Evolutionary conservation across 2,797 vertebrate species (phyloP), one percentile per base, ranked within the genome.

Genomic region (Erpetoichthys calabaricus): DNA sequence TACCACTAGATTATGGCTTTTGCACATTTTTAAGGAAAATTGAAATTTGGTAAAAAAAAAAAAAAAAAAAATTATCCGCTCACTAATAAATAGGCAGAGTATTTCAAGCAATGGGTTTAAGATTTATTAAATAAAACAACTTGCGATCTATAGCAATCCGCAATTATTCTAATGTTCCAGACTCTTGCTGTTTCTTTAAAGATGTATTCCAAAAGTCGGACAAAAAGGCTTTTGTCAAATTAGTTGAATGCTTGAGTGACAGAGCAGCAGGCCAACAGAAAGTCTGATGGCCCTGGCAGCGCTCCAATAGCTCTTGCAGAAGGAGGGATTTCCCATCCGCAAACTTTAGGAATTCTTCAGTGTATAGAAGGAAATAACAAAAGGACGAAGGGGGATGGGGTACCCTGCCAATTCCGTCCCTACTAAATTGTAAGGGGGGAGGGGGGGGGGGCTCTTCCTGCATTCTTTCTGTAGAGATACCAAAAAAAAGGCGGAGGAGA

Each of bases 381-480:
- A 56, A 60, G 54, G 64, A 55, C 58, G 60, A 58, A 53, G 55
- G 25, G 42, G 53, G 61, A 25, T 25, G 25, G 25, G 25, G 25
- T 25, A 25, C 25, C 25, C 25, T 25, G 25, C 25, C 25, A 25
- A 25, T 25, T 25, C 25, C 25, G 25, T 25, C 25, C 25, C 25
- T 25, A 25, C 25, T 25, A 25, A 25, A 25, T 25, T 25, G 25
- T 25, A 25, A 25, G 2, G 25, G 25, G 25, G 63, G 57, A 59
- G 62, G 67, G 56, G 67, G 56, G 62, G 54, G 47, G 62, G 57
- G 63, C 61, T 62, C 65, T 63, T 55, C 53, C 64, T 65, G 68
- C 73, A 76, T 78, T 79, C 72, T 66, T 73, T 60, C 71, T 70
- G 63, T 67, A 61, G 67, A 73, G 67, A 64, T 68, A 56, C 56